Base-by-base conservation (phyloP, 2,797 vertebrate species). In the Eurystomus glaucurus region DNA sequence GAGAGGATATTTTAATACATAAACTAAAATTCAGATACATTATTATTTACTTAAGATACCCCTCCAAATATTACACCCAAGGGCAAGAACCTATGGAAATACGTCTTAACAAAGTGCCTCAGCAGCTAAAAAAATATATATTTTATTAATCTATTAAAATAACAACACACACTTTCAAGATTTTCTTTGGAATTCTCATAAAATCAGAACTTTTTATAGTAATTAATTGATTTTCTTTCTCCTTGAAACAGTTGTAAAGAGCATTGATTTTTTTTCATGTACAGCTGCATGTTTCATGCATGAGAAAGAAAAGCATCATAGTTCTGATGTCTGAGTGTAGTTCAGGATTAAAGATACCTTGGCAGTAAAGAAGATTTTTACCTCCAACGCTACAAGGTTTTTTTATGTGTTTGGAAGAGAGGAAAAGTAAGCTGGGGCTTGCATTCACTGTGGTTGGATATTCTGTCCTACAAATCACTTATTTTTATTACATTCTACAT, bases 331-430 rank as follows among this genome's bases (percentile, higher is more conserved):
- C 76, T 92, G 37, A 77, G 28, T 92, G 45, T 20, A 58, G 48
- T 39, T 94, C 43, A 69, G 19, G 19, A 76, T 46, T 69, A 89
- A 76, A 31, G 54, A 88, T 43, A 43, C 60, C 29, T 83, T 60
- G 54, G 28, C 31, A 52, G 45, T 46, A 80, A 92, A 94, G 31
- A 71, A 43, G 25, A 84, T 52, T 85, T 95, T 94, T 69, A 83
- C 23, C 29, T 85, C 20, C 46, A 81, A 3, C 48, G 26, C 23
- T 71, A 60, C 37, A 77, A 65, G 68, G 17, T 18, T 11, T 72
- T 79, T 85, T 88, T 51, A 3, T 87, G 68, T 48, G 55, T 62
- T 93, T 66, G 31, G 43, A 75, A 69, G 50, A 54, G 14, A 91
- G 15, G 11, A 74, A 88, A 91, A 78, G 51, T 46, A 90, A 93